These are phyloP conservation scores for Murina feae DNA, from an alignment of 2,113 vertebrate species.

Conservation along the genomic window DNA sequence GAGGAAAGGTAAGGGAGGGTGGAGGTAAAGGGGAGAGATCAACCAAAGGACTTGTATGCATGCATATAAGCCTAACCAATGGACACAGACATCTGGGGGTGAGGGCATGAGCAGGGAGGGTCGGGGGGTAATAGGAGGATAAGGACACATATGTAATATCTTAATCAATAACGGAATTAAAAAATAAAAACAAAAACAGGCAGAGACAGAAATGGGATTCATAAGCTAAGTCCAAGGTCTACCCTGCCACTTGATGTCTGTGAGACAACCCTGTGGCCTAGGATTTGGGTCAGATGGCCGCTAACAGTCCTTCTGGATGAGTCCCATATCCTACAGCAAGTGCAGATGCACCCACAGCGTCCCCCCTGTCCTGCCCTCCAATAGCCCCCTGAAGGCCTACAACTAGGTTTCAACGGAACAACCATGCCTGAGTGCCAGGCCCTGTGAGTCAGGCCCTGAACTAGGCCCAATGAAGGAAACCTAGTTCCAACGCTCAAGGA, in stretches of 20 bases:
- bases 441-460: not conserved
- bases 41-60: no score
- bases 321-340: not conserved
- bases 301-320: not conserved
- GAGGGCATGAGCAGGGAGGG: no score
- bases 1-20: no score
- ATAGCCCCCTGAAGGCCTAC: not conserved
- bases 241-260: not conserved
- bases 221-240: not conserved
- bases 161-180: no score
- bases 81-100: no score
- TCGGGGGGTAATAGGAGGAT: no score
- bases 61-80: no score
- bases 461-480: not conserved
- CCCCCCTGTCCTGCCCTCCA: not conserved
- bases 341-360: not conserved
- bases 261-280: no score
- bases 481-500: not conserved
- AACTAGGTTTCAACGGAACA: not conserved
- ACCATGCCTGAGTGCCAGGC: accelerated
- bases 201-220: not conserved
- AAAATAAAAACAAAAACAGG: not conserved
- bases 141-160: no score
- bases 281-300: not conserved
- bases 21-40: no score